Percentiles rank a stretch among this genome's conserved stretches.
Evolutionary conservation across 2,113 vertebrate species (phyloP).

Genomic region (Siniperca knerii): DNA sequence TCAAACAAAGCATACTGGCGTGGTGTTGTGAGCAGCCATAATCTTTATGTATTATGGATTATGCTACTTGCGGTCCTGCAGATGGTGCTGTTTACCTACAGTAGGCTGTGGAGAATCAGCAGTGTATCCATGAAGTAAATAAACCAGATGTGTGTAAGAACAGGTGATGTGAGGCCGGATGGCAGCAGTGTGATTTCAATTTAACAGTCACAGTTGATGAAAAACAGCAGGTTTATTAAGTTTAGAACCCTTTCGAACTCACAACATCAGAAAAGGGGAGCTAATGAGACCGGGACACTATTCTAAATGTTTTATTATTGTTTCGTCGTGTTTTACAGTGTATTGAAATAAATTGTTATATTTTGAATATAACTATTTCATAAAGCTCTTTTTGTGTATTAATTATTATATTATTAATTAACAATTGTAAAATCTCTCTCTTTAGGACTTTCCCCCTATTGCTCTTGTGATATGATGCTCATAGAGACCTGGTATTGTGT

Average conservation of each 20-base stretch:
- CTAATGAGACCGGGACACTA: neutral
- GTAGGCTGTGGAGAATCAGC: neutral
- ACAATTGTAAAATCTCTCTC: neutral
- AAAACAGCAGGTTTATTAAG: neutral
- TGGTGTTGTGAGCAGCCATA: neutral
- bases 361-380: neutral
- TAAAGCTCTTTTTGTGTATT: too few relatives aligned
- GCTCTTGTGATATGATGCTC: neutral
- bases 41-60: neutral
- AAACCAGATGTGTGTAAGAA: neutral
- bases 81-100: slow-evolving; percentile 62
- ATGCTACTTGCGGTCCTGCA: slow-evolving; percentile 34
- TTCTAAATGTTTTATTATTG: neutral
- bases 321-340: neutral
- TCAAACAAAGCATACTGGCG: too few relatives aligned
- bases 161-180: neutral
- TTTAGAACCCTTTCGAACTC: neutral
- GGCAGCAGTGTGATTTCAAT: neutral
- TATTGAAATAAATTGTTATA: neutral
- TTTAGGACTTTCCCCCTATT: neutral
- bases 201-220: neutral
- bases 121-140: neutral
- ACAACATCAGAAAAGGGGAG: neutral
- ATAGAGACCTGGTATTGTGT: neutral
- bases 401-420: too few relatives aligned